phyloP scores from a whole-genome alignment of 2,113 vertebrate genomes.

The Oreochromis niloticus region DNA sequence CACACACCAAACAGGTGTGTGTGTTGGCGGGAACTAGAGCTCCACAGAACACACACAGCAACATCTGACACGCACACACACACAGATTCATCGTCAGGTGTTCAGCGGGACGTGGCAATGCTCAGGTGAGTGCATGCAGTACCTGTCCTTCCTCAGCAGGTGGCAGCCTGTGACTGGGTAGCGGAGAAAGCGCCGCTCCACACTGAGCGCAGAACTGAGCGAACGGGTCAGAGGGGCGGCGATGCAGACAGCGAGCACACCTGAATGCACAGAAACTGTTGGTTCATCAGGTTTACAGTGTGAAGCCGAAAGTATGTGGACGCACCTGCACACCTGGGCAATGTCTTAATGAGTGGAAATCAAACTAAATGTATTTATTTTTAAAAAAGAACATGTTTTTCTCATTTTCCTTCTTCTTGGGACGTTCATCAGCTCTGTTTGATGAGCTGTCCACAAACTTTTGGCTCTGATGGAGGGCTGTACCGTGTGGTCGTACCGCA shows the following conservation, averaged over 20 bases:
- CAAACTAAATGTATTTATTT: background rate
- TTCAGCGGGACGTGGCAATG: background rate
- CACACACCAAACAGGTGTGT: constrained; percentile 82
- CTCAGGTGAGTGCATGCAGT: background rate
- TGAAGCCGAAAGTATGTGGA: background rate
- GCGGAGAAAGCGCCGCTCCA: constrained; percentile 72
- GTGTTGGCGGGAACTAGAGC: constrained; percentile 79
- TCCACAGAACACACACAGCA: constrained; percentile 77
- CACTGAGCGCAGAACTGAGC: constrained; percentile 87
- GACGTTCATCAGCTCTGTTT: background rate
- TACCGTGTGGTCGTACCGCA: constrained; percentile 69
- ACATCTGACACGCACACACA: constrained; percentile 67
- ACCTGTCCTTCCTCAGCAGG: constrained; percentile 82
- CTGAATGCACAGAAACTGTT: constrained; percentile 46
- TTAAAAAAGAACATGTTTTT: background rate
- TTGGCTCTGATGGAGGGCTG: background rate
- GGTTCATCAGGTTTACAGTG: background rate
- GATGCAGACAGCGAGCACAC: constrained; percentile 76
- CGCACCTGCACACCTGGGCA: background rate
- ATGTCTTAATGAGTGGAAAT: background rate
- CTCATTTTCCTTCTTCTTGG: background rate
- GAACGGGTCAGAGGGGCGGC: constrained; percentile 79
- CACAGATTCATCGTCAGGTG: background rate
- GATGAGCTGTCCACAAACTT: background rate
- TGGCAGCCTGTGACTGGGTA: constrained; percentile 69